These are phyloP conservation scores for Myopa testacea DNA, from an alignment of 2,888 invertebrate species.

Conservation along the genomic window DNA sequence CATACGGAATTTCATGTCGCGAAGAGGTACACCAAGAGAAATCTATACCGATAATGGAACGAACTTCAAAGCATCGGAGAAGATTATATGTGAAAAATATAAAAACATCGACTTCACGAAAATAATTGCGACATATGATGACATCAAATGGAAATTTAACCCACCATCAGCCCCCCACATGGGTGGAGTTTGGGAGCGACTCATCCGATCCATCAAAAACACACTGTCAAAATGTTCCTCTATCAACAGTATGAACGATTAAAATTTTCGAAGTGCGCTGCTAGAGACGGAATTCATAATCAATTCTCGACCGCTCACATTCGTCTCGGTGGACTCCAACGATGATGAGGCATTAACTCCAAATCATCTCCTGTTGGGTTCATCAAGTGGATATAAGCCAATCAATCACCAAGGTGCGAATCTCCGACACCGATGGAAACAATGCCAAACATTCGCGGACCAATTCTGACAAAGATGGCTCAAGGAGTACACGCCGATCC, in stretches of 20 bases:
- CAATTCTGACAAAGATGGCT: neutral
- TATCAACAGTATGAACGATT: constrained; percentile 43
- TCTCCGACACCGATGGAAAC: neutral
- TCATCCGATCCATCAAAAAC: constrained; percentile 36
- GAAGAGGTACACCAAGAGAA: constrained; percentile 43
- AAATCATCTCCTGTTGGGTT: constrained; percentile 47
- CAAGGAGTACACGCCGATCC: constrained; percentile 41
- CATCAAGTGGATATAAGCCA: constrained; percentile 41
- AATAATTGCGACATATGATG: constrained; percentile 30
- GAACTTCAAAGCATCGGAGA: constrained; percentile 42
- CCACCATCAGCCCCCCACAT: constrained; percentile 47
- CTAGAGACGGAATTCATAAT: constrained; percentile 44
- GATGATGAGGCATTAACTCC: constrained; percentile 47
- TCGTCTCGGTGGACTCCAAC: constrained; percentile 42
- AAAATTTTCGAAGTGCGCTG: constrained; percentile 42
- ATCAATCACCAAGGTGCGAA: constrained; percentile 32
- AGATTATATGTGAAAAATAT: constrained; percentile 20
- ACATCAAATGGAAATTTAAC: constrained; percentile 46
- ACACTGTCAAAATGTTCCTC: constrained; percentile 33
- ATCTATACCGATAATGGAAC: constrained; percentile 45
- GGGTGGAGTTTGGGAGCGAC: constrained; percentile 46
- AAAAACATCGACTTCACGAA: constrained; percentile 28
- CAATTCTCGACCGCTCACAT: constrained; percentile 45
- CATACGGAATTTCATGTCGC: constrained; percentile 43
- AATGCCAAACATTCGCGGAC: neutral